A percentile compares a stretch with the other conserved stretches of the same genome.
Evolutionary conservation across 2,888 invertebrate species (phyloP).

Genomic region (Drosophila emarginata): DNA sequence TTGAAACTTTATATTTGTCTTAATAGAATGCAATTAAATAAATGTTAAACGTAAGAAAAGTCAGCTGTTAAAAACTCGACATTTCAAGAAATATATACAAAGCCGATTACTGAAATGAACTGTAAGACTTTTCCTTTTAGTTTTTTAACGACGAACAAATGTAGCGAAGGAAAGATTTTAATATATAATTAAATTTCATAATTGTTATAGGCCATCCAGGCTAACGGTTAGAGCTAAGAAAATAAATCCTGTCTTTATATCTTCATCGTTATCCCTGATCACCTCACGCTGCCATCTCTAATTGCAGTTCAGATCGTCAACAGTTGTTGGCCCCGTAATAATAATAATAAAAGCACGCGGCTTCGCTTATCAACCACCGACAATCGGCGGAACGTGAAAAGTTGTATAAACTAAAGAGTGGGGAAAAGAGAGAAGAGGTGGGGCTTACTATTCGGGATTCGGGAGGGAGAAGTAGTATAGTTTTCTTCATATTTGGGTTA

Average conservation of each 20-base stretch:
- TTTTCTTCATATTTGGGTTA: conserved; percentile 64
- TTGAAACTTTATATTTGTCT: too few species aligned
- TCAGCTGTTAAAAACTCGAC: too few species aligned
- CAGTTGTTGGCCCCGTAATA: conserved; percentile 36
- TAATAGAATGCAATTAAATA: too few species aligned
- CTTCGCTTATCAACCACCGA: conserved; percentile 53
- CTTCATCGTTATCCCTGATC: neutral
- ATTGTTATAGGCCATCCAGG: too few species aligned
- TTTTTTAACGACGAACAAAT: too few species aligned
- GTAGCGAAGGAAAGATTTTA: too few species aligned
- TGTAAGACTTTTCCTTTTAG: too few species aligned
- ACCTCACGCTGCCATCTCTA: conserved; percentile 21
- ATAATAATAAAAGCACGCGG: conserved; percentile 48
- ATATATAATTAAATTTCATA: too few species aligned
- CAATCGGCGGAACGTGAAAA: conserved; percentile 42
- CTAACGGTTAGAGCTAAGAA: too few species aligned
- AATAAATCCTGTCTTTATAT: neutral
- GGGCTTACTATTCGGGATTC: conserved; percentile 4
- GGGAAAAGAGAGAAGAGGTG: neutral
- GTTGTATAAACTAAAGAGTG: neutral
- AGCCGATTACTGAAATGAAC: too few species aligned
- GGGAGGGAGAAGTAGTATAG: neutral
- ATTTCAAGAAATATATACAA: too few species aligned
- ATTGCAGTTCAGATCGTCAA: conserved; percentile 3
- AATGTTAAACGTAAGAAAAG: too few species aligned